Evolutionary conservation across 2,113 vertebrate species (phyloP).

Genomic region (Paedocypris sp.): DNA sequence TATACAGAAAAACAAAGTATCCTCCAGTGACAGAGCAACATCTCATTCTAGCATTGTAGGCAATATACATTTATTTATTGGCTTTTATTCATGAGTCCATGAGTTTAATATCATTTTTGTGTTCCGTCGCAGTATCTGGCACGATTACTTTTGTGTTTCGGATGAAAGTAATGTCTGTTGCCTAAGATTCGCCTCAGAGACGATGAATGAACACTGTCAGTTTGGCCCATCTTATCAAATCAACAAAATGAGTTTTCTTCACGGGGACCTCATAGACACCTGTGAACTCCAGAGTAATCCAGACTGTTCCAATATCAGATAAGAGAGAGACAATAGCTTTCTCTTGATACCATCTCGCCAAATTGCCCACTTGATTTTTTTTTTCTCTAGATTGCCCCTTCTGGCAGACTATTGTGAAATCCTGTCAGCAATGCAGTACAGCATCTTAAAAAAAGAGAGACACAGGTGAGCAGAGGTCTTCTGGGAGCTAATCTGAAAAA

Average conservation of each 20-base stretch:
- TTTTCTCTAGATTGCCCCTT: conserved; percentile 11
- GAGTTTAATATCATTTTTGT: too few relatives aligned
- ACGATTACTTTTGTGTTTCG: neutral
- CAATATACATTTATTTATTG: neutral
- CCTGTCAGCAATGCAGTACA: neutral
- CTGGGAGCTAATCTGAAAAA: neutral
- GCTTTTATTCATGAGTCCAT: too few relatives aligned
- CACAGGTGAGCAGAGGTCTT: neutral
- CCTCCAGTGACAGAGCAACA: neutral
- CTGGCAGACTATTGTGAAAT: neutral
- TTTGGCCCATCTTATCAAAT: conserved; percentile 13
- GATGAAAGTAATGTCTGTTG: neutral
- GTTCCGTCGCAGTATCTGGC: too few relatives aligned
- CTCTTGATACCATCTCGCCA: conserved; percentile 11
- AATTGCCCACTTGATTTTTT: conserved; percentile 18
- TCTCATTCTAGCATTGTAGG: neutral
- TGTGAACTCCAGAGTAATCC: conserved; percentile 2
- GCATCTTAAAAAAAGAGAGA: neutral
- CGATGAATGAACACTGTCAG: neutral
- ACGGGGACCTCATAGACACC: neutral
- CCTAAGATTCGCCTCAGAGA: neutral
- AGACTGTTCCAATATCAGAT: conserved; percentile 23
- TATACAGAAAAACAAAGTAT: conserved; percentile 20
- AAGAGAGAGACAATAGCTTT: conserved; percentile 6
- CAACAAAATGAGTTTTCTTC: conserved; percentile 16